Evolutionary conservation across 64 coral and sea anemone genomes (phyloP).

Genomic region (Porites australiensis): DNA sequence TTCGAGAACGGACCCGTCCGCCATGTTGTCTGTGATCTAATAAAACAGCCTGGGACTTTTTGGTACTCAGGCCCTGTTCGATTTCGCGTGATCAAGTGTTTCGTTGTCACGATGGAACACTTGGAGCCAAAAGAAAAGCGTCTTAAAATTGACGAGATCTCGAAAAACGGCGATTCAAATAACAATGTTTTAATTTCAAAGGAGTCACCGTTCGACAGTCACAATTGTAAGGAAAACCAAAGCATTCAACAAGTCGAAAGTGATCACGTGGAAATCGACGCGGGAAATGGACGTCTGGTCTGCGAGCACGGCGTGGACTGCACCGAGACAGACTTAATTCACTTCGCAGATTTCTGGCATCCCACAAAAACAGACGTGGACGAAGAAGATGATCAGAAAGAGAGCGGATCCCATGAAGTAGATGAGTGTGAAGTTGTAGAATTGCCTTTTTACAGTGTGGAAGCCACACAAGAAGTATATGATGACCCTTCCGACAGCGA

Average conservation of each 20-base stretch:
- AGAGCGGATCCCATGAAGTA: conserved; percentile 21
- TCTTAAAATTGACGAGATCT: neutral
- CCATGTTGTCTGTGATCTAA: conserved; percentile 59
- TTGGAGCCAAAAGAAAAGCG: conserved; percentile 27
- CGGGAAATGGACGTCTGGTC: conserved; percentile 29
- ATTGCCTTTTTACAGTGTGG: neutral
- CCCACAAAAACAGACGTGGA: conserved; percentile 31
- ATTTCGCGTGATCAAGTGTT: neutral
- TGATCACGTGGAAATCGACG: neutral
- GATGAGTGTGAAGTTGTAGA: conserved; percentile 75
- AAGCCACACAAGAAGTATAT: conserved; percentile 59
- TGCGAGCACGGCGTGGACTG: conserved; percentile 71
- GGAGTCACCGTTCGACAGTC: neutral
- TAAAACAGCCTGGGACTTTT: conserved; percentile 17
- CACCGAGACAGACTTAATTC: conserved; percentile 59
- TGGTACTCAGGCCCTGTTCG: no score
- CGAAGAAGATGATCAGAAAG: neutral
- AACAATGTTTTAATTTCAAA: neutral
- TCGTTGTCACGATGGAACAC: neutral
- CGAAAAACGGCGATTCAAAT: neutral
- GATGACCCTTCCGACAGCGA: conserved; percentile 51
- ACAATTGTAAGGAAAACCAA: neutral
- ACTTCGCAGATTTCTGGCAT: conserved; percentile 90
- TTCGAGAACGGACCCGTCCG: neutral
- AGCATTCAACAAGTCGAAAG: neutral